Evolutionary conservation across 2,797 vertebrate species (phyloP), one percentile per base, ranked within the genome.

Genomic region (Psittacula echo): DNA sequence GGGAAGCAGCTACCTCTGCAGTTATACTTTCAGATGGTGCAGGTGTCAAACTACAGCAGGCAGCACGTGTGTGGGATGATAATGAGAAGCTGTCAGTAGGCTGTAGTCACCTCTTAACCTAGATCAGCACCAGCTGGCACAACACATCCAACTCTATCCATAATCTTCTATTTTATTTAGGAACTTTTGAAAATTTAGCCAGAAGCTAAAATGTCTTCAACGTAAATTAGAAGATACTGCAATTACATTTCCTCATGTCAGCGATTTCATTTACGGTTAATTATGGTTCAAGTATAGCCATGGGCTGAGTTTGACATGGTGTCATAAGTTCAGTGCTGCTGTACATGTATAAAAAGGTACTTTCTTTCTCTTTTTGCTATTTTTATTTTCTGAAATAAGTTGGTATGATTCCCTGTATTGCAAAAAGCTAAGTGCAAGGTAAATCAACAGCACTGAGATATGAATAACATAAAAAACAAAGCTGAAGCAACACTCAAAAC

Each of bases 231-330:
- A 79, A 89, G 44, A 67, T 53, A 50, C 2, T 74, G 39, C 37
- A 89, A 24, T 85, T 82, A 37, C 5, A 37, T 85, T 90, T 91
- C 21, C 45, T 80, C 18, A 37, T 24, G 15, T 47, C 72, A 91
- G 21, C 7, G 2, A 66, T 92, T 87, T 82, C 5, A 74, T 87
- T 92, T 85, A 42, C 34, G 61, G 61, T 82, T 92, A 87, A 76
- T 93, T 95, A 76, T n/a, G 12, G 47, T 87, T 91, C 41, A 93
- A 94, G 45, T 51, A n/a, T 34, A 81, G 37, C 64, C n/a, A 34
- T 32, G 6, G 48, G 54, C 44, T 87, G 61, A 71, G 29, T 94
- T 68, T 89, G 67, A 64, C 45, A 39, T 45, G 13, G 17, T 67
- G 37, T 67, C 74, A 37, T 12, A 73, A 87, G 61, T 68, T 95